phyloP scores from a whole-genome alignment of 2,113 vertebrate species.

The Myiozetetes cayanensis region DNA sequence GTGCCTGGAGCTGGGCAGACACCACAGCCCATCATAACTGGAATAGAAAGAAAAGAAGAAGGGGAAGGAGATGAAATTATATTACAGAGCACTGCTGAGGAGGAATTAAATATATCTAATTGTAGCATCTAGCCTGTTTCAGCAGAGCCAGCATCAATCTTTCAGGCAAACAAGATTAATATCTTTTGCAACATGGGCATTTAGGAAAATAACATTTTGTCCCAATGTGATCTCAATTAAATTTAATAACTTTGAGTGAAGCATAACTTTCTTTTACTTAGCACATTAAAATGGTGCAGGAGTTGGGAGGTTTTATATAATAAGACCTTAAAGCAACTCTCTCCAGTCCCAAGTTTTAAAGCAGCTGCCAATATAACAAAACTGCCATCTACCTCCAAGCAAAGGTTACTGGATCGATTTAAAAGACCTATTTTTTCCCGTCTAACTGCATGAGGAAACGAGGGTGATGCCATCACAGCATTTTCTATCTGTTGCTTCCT shows the following conservation, averaged over 20 bases:
- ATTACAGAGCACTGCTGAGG: constrained; percentile 59
- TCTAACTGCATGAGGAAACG: not conserved
- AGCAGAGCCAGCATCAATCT: constrained; percentile 66
- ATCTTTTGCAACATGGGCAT: constrained; percentile 54
- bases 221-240: constrained; percentile 63
- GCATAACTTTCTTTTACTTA: constrained; percentile 58
- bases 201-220: constrained; percentile 65
- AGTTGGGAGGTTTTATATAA: not conserved
- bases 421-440: not conserved
- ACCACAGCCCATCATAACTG: constrained; percentile 4
- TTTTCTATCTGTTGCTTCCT: constrained; percentile 47
- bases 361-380: constrained; percentile 12
- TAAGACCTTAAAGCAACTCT: not conserved
- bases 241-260: constrained; percentile 53
- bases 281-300: not conserved
- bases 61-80: constrained; percentile 32
- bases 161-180: constrained; percentile 68
- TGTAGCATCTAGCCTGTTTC: constrained; percentile 53
- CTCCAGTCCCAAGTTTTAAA: not conserved
- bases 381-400: not conserved
- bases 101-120: constrained; percentile 66
- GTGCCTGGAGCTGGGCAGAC: constrained; percentile 24
- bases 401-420: constrained; percentile 19
- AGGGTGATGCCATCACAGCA: not conserved
- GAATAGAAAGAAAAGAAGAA: not conserved